Evolutionary conservation across 1,140 invertebrate species (phyloP).

Genomic region (Drosophila sp.): DNA sequence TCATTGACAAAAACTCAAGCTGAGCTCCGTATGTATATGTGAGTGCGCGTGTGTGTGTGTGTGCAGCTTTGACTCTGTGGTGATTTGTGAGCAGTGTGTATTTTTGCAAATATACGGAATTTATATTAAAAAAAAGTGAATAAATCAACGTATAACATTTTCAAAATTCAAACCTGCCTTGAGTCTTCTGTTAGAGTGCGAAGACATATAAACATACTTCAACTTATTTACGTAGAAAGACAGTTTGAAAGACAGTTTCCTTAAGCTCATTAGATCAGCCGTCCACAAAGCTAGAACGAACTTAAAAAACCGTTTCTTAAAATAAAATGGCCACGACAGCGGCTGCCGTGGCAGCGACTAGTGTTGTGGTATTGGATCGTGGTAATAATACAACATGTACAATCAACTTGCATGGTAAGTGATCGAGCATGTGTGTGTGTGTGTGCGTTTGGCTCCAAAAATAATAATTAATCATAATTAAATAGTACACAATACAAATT

Average conservation of each 20-base stretch:
- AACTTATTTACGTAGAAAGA: constrained; percentile 3
- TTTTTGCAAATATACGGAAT: constrained; percentile 67
- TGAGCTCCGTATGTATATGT: constrained; percentile 58
- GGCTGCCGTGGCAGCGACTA: constrained; percentile 92
- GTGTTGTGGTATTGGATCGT: constrained; percentile 96
- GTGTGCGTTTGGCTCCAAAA: constrained; percentile 23
- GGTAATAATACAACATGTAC: constrained; percentile 98
- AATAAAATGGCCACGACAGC: constrained; percentile 74
- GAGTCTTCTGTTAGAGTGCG: constrained; percentile 25
- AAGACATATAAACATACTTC: constrained; percentile 14
- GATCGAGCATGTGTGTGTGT: constrained; percentile 12
- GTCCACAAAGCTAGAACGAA: constrained; percentile 16
- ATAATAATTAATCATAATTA: constrained; percentile 81
- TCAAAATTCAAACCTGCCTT: constrained; percentile 15
- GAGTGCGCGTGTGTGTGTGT: constrained; percentile 44
- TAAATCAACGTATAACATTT: constrained; percentile 48
- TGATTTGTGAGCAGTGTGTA: constrained; percentile 72
- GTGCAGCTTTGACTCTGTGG: constrained; percentile 25
- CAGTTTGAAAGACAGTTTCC: neutral
- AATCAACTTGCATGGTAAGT: constrained; percentile 96
- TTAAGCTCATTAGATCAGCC: constrained; percentile 11
- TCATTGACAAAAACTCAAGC: constrained; percentile 84
- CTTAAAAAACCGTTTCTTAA: constrained; percentile 58
- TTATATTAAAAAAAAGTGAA: constrained; percentile 41
- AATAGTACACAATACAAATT: constrained; percentile 48